Evolutionary conservation across 2,113 vertebrate species (phyloP).

Genomic region (Aramus guarauna): DNA sequence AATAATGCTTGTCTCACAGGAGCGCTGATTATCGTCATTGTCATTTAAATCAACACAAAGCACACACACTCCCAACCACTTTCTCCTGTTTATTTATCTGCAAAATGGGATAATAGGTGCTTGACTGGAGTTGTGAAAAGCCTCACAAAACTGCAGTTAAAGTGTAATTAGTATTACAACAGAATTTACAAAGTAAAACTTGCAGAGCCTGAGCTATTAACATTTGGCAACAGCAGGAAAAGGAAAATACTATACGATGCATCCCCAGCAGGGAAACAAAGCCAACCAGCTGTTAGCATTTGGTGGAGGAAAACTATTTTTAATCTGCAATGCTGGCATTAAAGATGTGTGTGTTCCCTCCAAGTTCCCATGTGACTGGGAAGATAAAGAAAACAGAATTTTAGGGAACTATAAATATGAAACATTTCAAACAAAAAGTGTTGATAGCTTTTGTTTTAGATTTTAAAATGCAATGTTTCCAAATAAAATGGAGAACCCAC

Average conservation of each 20-base stretch:
- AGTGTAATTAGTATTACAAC: neutral
- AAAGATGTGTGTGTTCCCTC: constrained; percentile 24
- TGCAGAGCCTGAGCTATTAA: neutral
- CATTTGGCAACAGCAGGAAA: constrained; percentile 8
- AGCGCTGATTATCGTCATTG: neutral
- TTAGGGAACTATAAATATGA: constrained; percentile 54
- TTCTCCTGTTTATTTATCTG: neutral
- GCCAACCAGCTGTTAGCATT: constrained; percentile 56
- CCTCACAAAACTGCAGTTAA: neutral
- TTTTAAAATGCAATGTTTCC: constrained; percentile 75
- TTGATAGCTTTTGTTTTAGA: constrained; percentile 70
- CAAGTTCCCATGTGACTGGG: constrained; percentile 11
- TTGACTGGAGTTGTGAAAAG: neutral
- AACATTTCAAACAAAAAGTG: constrained; percentile 56
- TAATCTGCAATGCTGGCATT: constrained; percentile 30
- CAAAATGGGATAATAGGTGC: neutral
- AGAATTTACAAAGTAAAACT: constrained; percentile 20
- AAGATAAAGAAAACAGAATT: constrained; percentile 33
- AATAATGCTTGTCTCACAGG: neutral
- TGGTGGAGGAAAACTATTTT: constrained; percentile 33
- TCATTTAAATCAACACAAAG: neutral
- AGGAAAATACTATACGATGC: neutral
- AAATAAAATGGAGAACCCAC: constrained; percentile 74
- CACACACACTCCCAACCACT: neutral
- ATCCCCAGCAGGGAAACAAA: constrained; percentile 29